Percentiles rank a stretch among this genome's conserved stretches.
phyloP scores from a whole-genome alignment of 2,797 vertebrate species.

The Acanthis flammea region DNA sequence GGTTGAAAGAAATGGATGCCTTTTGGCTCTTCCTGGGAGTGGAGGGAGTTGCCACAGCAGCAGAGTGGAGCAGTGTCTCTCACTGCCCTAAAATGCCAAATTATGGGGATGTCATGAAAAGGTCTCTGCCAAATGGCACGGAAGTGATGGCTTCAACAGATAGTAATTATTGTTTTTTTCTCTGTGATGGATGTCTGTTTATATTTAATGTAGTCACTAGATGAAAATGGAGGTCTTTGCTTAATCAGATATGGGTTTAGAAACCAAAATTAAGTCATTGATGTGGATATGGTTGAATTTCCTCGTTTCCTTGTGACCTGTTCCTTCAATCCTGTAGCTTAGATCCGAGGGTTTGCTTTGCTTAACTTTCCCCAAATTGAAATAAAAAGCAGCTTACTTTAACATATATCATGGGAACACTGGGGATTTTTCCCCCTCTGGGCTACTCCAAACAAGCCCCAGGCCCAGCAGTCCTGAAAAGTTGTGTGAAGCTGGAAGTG shows the following conservation, averaged over 20 bases:
- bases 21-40: not conserved
- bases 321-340: constrained; percentile 21
- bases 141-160: not conserved
- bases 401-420: not conserved
- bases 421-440: not conserved
- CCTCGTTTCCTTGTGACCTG: constrained; percentile 1
- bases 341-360: constrained; percentile 36
- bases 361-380: constrained; percentile 19
- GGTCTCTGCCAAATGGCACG: not conserved
- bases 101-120: not conserved
- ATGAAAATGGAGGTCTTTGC: constrained; percentile 5
- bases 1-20: not conserved
- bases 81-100: not conserved
- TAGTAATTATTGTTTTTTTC: not conserved
- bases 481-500: not conserved
- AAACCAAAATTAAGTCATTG: constrained; percentile 15
- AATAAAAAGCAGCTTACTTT: constrained; percentile 47
- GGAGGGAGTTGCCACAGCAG: not conserved
- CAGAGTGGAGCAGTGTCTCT: not conserved
- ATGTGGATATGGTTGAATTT: constrained; percentile 33
- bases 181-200: not conserved
- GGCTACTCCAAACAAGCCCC: constrained; percentile 30
- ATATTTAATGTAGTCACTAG: not conserved
- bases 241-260: constrained; percentile 32
- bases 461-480: constrained; percentile 1